Percentiles rank a stretch among this genome's conserved stretches.
Conservation (phyloP, 1,140 invertebrate genomes). For the Hypsibius dujardini region DNA sequence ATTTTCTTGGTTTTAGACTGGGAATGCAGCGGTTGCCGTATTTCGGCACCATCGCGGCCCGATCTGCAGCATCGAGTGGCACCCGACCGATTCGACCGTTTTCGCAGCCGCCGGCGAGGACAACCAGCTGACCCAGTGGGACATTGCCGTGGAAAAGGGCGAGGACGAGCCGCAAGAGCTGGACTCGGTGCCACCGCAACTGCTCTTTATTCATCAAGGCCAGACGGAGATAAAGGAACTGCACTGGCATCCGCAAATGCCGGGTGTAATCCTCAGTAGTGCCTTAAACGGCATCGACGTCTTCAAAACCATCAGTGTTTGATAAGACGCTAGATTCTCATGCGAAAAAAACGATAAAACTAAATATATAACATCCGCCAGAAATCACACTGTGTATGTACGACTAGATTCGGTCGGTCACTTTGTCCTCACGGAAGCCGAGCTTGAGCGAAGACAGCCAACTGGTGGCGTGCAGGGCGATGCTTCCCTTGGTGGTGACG, state of each 20-base stretch:
- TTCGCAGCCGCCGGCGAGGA: slow-evolving; percentile 83
- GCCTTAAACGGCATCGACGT: slow-evolving; percentile 86
- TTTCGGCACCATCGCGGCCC: slow-evolving; percentile 82
- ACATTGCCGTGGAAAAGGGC: slow-evolving; percentile 73
- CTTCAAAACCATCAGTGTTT: slow-evolving; percentile 94
- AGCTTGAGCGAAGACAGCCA: background rate
- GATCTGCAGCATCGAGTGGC: slow-evolving; percentile 91
- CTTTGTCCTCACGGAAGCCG: no score
- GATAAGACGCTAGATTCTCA: no score
- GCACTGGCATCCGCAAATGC: slow-evolving; percentile 91
- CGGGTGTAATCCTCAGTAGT: slow-evolving; percentile 81
- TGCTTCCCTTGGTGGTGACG: background rate
- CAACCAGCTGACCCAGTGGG: slow-evolving; percentile 92
- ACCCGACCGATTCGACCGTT: slow-evolving; percentile 72
- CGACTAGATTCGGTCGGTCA: no score
- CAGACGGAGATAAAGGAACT: slow-evolving; percentile 94
- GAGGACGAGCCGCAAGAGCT: slow-evolving; percentile 33
- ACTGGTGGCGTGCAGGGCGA: background rate
- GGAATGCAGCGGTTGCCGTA: slow-evolving; percentile 53
- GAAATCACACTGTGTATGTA: no score
- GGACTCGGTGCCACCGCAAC: slow-evolving; percentile 65
- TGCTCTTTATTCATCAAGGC: slow-evolving; percentile 95
- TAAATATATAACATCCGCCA: no score
- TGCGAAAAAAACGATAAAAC: no score
- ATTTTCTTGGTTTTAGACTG: slow-evolving; percentile 32